Conservation (phyloP, 37 sponge, comb jelly and placozoan genomes). For the Bolinopsis microptera region DNA sequence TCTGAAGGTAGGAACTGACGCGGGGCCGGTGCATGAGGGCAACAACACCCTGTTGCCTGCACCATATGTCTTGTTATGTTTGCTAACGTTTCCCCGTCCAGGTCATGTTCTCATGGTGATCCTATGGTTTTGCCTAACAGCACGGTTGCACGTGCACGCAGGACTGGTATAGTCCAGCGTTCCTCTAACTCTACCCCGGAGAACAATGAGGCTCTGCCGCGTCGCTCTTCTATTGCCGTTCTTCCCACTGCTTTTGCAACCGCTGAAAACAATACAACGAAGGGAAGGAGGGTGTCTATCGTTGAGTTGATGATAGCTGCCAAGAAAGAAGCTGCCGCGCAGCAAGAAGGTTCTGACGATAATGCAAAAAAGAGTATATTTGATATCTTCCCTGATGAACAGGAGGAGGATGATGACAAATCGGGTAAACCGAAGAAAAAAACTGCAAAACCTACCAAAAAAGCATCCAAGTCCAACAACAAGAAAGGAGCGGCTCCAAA, state of each 20-base stretch:
- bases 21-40: neutral
- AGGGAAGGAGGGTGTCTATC: slow-evolving; percentile 19
- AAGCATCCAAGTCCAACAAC: neutral
- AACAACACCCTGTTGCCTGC: neutral
- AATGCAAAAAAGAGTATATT: neutral
- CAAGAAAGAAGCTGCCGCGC: neutral
- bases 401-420: neutral
- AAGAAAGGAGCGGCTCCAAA: neutral
- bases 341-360: neutral
- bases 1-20: neutral
- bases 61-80: neutral
- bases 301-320: slow-evolving; percentile 15
- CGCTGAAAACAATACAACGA: neutral
- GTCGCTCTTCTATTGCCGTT: neutral
- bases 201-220: too few species aligned
- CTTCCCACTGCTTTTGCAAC: neutral
- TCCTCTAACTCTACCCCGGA: neutral
- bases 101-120: neutral
- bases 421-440: neutral
- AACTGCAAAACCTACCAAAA: too few species aligned
- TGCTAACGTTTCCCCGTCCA: neutral
- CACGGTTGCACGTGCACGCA: neutral
- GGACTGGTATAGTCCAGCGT: neutral
- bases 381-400: neutral
- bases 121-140: neutral